Base-by-base conservation (phyloP, 1,140 invertebrate genomes). In the Hydropsyche tenuis region DNA sequence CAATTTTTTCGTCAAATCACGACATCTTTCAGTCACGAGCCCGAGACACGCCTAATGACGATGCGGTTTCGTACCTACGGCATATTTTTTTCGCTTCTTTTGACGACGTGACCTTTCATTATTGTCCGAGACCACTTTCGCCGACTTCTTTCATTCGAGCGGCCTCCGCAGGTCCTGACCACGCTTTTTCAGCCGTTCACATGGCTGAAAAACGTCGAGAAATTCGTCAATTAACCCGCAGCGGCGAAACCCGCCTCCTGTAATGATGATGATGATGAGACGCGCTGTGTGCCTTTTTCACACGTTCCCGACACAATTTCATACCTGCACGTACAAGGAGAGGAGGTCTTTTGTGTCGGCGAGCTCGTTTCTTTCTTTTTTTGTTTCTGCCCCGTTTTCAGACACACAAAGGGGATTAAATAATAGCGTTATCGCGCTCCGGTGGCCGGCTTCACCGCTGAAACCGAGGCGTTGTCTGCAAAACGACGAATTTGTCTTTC, bases 361-460 rank as follows among this genome's bases (percentile, higher is more conserved):
- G 9, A 9, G 30, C 9, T 37, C 30, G 30, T 9, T 37, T 37
- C 30, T 37, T 37, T 37, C 30, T 9, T 25, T 64, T 64, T 30
- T 37, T 64, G 27, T 64, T 37, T 64, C n/a, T n/a, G n/a, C 20
- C 1, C 37, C 27, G 64, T 30, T 27, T 69, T 42, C 45, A 16
- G 63, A 42, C 11, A 25, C 63, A 65, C 37, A 65, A 65, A 65
- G 63, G 65, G 27, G 25, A 69, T 69, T 69, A 69, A 65, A 69
- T 69, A 69, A 69, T 69, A 20, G 65, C 14, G 37, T 69, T 69
- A 69, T 69, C 43, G 22, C 45, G 46, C 43, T 46, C 14, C 20
- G 45, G 65, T 30, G 43, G 37, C 25, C n/a, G n/a, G n/a, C n/a
- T n/a, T n/a, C n/a, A n/a, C n/a, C 62, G 6, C 16, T n/a, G 16